These are phyloP conservation scores for Harpegnathos saltator DNA, from an alignment of 1,140 invertebrate species.

Conservation along the genomic window DNA sequence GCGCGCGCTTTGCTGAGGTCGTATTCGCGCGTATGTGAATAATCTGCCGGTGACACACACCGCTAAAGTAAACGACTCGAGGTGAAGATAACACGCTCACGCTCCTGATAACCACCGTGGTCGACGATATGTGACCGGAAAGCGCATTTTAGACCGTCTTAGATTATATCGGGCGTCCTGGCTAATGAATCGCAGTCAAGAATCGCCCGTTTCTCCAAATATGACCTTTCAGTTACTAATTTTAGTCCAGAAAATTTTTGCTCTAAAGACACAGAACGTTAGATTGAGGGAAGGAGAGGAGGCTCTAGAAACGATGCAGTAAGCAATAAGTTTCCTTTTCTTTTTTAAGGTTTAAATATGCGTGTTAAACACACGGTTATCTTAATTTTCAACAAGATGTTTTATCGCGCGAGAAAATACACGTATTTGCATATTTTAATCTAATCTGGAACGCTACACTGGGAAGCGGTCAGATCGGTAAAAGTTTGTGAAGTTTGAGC, in stretches of 20 bases:
- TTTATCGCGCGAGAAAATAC: background rate
- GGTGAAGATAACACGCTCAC: background rate
- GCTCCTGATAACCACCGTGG: background rate
- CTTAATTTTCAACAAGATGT: background rate
- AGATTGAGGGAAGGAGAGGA: too few species aligned
- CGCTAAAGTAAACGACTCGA: background rate
- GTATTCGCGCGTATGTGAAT: background rate
- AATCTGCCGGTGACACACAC: background rate
- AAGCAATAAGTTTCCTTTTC: too few species aligned
- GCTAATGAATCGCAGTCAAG: background rate
- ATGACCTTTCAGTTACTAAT: too few species aligned
- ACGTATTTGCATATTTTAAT: background rate
- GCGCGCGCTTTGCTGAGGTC: conserved; percentile 4
- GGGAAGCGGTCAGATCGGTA: background rate
- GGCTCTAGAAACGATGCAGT: too few species aligned
- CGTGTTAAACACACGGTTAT: background rate
- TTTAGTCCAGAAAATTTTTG: too few species aligned
- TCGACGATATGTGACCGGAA: background rate
- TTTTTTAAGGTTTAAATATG: too few species aligned
- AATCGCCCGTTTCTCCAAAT: background rate
- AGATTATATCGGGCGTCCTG: background rate
- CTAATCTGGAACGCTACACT: background rate
- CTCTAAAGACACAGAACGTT: too few species aligned
- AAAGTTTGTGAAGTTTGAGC: conserved; percentile 19
- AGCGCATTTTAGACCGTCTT: background rate